A percentile compares a stretch with the other conserved stretches of the same genome.
These are phyloP conservation scores for Orchesella flavescens DNA, from an alignment of 2,888 invertebrate genomes.

Conservation along the genomic window DNA sequence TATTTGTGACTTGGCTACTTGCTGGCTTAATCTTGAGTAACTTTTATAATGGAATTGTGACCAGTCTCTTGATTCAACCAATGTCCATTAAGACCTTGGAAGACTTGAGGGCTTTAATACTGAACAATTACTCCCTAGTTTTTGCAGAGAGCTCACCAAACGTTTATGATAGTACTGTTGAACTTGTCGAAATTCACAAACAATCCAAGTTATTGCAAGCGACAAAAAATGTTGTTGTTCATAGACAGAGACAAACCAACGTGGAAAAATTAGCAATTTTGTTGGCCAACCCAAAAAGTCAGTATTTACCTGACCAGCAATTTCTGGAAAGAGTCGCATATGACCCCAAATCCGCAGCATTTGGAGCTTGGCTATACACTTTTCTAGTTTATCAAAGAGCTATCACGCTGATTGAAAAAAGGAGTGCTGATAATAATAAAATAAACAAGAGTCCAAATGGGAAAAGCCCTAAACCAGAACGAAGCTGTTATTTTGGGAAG, in stretches of 20 bases:
- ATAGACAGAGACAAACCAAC: not conserved
- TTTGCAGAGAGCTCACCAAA: slow-evolving; percentile 1
- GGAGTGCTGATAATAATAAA: not conserved
- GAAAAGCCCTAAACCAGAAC: not conserved
- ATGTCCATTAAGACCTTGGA: slow-evolving; percentile 4
- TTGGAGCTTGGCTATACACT: slow-evolving; percentile 10
- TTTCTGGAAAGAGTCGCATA: slow-evolving; percentile 21
- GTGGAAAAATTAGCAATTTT: slow-evolving; percentile 14
- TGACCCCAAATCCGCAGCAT: slow-evolving; percentile 14
- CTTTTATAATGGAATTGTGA: slow-evolving; percentile 37
- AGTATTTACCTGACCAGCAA: not conserved
- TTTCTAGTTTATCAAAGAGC: slow-evolving; percentile 18
- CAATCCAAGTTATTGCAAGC: too few species aligned
- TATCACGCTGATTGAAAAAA: not conserved
- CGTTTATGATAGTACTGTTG: slow-evolving; percentile 13
- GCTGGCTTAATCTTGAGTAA: slow-evolving; percentile 22
- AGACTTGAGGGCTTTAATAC: slow-evolving; percentile 18
- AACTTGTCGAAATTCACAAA: slow-evolving; percentile 5
- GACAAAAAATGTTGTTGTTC: not conserved
- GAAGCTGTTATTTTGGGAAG: slow-evolving; percentile 28
- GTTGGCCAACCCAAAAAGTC: slow-evolving; percentile 9
- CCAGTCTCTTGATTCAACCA: slow-evolving; percentile 35
- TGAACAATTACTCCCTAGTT: not conserved
- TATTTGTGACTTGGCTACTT: slow-evolving; percentile 34
- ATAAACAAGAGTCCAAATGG: not conserved